Evolutionary conservation across 2,888 invertebrate species (phyloP).

Genomic region (Sphaerophoria rueppellii): DNA sequence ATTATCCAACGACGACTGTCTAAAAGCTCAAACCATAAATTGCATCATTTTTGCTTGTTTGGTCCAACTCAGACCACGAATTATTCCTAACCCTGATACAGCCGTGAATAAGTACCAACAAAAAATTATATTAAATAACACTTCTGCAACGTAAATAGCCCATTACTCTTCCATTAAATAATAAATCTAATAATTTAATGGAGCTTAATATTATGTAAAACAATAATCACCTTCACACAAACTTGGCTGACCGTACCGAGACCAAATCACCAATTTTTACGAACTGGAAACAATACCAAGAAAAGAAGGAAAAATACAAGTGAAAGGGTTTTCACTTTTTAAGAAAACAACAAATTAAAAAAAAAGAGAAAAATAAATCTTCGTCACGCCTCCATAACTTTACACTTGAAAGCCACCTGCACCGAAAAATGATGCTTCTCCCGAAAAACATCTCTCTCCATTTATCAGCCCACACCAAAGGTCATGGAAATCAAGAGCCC

Average conservation of each 20-base stretch:
- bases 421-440: constrained; percentile 26
- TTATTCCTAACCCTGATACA: too few species aligned
- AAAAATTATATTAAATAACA: not conserved
- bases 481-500: constrained; percentile 50
- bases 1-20: too few species aligned
- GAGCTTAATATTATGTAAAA: not conserved
- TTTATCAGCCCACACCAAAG: constrained; percentile 38
- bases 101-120: too few species aligned
- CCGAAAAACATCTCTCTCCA: not conserved
- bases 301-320: constrained; percentile 21
- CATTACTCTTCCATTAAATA: not conserved
- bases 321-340: constrained; percentile 69
- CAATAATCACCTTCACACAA: not conserved
- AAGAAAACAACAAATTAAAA: not conserved
- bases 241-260: not conserved
- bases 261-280: constrained; percentile 13
- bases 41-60: too few species aligned
- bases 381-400: constrained; percentile 49
- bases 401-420: constrained; percentile 53
- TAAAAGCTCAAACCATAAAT: too few species aligned
- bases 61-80: too few species aligned
- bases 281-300: not conserved
- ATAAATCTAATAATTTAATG: not conserved
- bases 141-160: not conserved
- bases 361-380: not conserved